These are phyloP conservation scores for Temnothorax rugatulus DNA, from an alignment of 2,888 invertebrate genomes.

Conservation along the genomic window DNA sequence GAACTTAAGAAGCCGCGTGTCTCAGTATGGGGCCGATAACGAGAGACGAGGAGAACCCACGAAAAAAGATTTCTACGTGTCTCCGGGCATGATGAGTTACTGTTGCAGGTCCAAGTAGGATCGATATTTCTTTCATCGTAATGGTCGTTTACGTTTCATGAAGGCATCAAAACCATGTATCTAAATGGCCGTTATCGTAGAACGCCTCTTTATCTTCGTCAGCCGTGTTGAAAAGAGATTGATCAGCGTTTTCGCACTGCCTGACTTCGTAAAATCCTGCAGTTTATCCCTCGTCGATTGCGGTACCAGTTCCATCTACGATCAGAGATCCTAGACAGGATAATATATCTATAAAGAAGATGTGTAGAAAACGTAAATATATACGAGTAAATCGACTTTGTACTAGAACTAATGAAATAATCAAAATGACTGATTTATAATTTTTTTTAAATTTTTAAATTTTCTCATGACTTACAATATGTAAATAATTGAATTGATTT, in stretches of 20 bases:
- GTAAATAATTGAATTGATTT: neutral
- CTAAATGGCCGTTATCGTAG: neutral
- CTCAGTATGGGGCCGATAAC: conserved; percentile 43
- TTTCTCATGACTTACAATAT: neutral
- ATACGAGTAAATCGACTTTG: neutral
- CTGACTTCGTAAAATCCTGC: neutral
- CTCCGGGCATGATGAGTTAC: neutral
- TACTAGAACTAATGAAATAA: neutral
- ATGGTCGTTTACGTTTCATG: neutral
- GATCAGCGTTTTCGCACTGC: neutral
- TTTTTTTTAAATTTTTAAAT: neutral
- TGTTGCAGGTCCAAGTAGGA: neutral
- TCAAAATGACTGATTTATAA: neutral
- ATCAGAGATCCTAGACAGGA: neutral
- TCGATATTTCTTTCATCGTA: neutral
- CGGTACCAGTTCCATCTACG: neutral
- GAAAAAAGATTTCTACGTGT: conserved; percentile 37
- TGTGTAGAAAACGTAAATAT: neutral
- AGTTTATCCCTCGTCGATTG: neutral
- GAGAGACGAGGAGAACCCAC: neutral
- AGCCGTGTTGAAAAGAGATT: neutral
- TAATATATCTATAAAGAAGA: neutral
- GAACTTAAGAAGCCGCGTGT: conserved; percentile 32
- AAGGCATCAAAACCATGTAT: neutral
- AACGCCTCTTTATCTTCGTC: neutral